Percentiles rank a stretch among this genome's conserved stretches.
These are phyloP conservation scores for Oreortyx pictus DNA, from an alignment of 2,797 vertebrate species.

Conservation along the genomic window DNA sequence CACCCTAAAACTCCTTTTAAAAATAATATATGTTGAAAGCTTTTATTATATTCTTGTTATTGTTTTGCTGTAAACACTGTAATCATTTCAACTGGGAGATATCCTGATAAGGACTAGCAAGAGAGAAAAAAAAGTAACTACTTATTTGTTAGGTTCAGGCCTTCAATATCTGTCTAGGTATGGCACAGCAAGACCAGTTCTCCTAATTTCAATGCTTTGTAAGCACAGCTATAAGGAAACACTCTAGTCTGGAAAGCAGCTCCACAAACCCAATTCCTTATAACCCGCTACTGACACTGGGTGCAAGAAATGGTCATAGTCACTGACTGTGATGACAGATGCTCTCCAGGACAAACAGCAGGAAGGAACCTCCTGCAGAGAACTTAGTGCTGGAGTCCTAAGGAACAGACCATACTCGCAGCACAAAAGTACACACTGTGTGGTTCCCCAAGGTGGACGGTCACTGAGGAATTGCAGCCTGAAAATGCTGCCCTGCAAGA, in stretches of 20 bases:
- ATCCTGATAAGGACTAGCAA: neutral
- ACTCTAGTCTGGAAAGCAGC: neutral
- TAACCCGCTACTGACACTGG: neutral
- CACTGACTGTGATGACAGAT: neutral
- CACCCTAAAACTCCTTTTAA: neutral
- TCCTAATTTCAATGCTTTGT: neutral
- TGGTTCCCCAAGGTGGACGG: neutral
- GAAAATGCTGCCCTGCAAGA: neutral
- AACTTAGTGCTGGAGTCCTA: neutral
- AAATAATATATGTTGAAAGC: neutral
- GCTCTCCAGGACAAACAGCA: neutral
- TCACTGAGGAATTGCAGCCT: neutral
- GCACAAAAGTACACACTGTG: neutral
- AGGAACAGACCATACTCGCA: neutral
- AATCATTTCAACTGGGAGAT: slow-evolving; percentile 3
- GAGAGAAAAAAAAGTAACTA: neutral
- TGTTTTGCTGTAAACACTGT: neutral
- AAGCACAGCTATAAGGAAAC: neutral
- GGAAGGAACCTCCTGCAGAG: neutral
- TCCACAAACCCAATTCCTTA: neutral
- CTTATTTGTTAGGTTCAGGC: neutral
- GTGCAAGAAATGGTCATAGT: neutral
- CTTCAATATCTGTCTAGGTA: neutral
- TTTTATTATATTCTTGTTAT: neutral
- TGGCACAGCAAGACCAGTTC: neutral